Evolutionary conservation across 2,888 invertebrate genomes (phyloP).

Genomic region (Lasioglossum malachurum): DNA sequence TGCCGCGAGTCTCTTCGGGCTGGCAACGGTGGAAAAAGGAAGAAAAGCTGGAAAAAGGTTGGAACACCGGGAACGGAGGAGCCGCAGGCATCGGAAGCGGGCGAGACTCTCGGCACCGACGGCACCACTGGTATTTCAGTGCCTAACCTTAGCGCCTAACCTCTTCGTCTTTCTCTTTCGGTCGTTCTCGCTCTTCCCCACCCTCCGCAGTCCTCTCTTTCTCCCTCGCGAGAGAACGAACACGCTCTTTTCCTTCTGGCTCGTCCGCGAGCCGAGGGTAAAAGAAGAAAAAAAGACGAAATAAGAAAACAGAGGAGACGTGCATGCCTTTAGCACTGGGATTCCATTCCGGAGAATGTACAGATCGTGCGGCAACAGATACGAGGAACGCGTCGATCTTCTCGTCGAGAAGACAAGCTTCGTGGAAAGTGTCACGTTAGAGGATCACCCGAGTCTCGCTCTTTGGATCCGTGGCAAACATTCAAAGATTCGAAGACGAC

Average conservation of each 20-base stretch:
- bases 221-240: background rate
- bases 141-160: constrained; percentile 70
- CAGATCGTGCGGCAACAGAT: background rate
- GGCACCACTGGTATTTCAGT: constrained; percentile 71
- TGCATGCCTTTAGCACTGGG: constrained; percentile 47
- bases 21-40: constrained; percentile 29
- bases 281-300: constrained; percentile 23
- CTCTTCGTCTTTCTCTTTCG: constrained; percentile 56
- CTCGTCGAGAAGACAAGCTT: background rate
- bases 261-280: constrained; percentile 26
- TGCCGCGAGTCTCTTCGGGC: constrained; percentile 10
- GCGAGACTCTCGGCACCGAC: constrained; percentile 60
- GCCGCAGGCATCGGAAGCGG: constrained; percentile 38
- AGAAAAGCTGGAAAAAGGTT: constrained; percentile 61
- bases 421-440: constrained; percentile 7
- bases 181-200: constrained; percentile 32
- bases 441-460: constrained; percentile 1
- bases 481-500: constrained; percentile 17
- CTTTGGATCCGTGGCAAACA: constrained; percentile 18
- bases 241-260: constrained; percentile 2
- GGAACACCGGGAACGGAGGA: constrained; percentile 22
- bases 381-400: background rate
- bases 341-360: constrained; percentile 47
- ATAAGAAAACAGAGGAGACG: constrained; percentile 22
- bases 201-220: constrained; percentile 22